These are phyloP conservation scores for Coptotermes formosanus DNA, from an alignment of 1,140 invertebrate species.

Conservation along the genomic window DNA sequence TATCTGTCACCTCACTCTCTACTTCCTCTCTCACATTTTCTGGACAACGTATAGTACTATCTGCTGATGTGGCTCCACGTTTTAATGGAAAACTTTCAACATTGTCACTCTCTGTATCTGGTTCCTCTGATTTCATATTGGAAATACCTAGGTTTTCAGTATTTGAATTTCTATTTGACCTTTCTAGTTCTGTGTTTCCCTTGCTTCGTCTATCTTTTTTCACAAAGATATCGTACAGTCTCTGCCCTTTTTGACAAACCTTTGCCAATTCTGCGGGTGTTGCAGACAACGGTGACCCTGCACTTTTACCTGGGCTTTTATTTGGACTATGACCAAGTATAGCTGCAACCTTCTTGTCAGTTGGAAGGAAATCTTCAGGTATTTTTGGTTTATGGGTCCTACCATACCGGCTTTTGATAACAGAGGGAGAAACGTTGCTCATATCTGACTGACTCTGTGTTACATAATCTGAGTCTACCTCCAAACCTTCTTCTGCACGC, in stretches of 20 bases:
- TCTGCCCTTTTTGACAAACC: background rate
- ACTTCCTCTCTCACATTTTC: background rate
- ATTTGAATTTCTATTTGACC: background rate
- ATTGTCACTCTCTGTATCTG: background rate
- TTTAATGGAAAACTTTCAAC: background rate
- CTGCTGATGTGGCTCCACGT: background rate
- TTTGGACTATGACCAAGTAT: conserved; percentile 31
- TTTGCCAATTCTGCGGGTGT: background rate
- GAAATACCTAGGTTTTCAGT: background rate
- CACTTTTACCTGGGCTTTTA: background rate
- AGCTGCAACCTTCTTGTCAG: conserved; percentile 34
- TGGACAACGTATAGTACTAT: background rate
- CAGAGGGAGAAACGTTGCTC: background rate
- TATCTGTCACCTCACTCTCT: background rate
- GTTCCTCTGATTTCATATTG: background rate
- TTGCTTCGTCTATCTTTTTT: conserved; percentile 15
- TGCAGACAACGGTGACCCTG: background rate
- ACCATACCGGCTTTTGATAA: conserved; percentile 34
- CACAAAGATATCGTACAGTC: background rate
- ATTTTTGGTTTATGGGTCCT: conserved; percentile 35
- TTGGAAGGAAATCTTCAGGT: conserved; percentile 33
- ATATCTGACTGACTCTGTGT: background rate
- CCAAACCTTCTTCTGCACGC: background rate
- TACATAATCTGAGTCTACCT: background rate
- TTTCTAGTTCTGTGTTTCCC: background rate